Evolutionary conservation across 1,140 invertebrate genomes (phyloP).

Genomic region (Sipha flava): DNA sequence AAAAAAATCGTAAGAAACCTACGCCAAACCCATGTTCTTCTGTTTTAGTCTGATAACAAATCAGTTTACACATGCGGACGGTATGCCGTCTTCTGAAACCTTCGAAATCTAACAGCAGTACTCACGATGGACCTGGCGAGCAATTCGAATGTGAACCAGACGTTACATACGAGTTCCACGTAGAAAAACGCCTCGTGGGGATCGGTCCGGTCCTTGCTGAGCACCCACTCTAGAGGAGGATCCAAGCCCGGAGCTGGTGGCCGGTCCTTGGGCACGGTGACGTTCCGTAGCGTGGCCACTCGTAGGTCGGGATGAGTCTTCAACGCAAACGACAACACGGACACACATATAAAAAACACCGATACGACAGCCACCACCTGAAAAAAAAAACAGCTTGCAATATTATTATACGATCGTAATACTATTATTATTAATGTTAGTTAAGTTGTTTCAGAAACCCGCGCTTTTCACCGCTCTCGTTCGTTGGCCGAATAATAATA

Average conservation of each 20-base stretch:
- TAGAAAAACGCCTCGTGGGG: conserved; percentile 97
- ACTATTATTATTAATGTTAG: too few relatives aligned
- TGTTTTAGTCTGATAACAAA: not conserved
- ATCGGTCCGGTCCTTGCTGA: conserved; percentile 89
- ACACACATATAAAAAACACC: conserved; percentile 97
- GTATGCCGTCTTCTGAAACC: too few relatives aligned
- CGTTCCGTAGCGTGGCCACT: conserved; percentile 82
- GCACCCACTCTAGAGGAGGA: conserved; percentile 64
- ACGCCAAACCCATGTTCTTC: too few relatives aligned
- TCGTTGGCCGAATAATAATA: too few relatives aligned
- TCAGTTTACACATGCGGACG: too few relatives aligned
- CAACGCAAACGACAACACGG: conserved; percentile 95
- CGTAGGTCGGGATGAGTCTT: conserved; percentile 98
- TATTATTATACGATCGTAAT: too few relatives aligned
- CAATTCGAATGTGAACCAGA: conserved; percentile 99
- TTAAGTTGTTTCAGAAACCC: too few relatives aligned
- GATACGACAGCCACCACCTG: conserved; percentile 93
- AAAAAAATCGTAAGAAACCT: too few relatives aligned
- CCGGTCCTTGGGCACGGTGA: conserved; percentile 51
- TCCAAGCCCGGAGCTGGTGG: conserved; percentile 45
- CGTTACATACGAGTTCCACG: conserved; percentile 98
- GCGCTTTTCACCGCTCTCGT: too few relatives aligned
- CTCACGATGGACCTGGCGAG: conserved; percentile 74
- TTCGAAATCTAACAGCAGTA: not conserved
- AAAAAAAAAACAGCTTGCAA: conserved; percentile 44